Evolutionary conservation across 2,113 vertebrate species (phyloP).

Genomic region (Tyto alba): DNA sequence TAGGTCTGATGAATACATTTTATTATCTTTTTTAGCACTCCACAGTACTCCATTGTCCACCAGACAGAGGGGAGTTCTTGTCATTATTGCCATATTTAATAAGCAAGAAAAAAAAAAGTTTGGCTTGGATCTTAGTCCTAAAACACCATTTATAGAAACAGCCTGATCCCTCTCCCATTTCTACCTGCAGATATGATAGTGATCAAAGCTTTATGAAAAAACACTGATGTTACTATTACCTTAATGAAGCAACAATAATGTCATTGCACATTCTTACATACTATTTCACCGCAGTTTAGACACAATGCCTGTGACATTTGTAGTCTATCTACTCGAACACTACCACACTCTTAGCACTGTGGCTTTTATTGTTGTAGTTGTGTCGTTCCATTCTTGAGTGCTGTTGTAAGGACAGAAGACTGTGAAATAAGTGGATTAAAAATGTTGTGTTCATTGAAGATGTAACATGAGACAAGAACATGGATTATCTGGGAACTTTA

Average conservation of each 20-base stretch:
- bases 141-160: neutral
- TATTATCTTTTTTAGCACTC: neutral
- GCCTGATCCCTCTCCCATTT: neutral
- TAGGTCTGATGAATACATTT: neutral
- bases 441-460: neutral
- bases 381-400: rapidly evolving
- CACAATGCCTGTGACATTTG: neutral
- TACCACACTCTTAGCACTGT: neutral
- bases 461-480: neutral
- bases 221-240: neutral
- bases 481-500: neutral
- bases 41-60: neutral
- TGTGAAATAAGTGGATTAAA: neutral
- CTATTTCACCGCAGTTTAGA: neutral
- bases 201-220: neutral
- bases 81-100: neutral
- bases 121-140: neutral
- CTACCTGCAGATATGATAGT: neutral
- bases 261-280: neutral
- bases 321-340: neutral
- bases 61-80: neutral
- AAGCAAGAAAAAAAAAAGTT: neutral
- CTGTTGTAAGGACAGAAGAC: neutral
- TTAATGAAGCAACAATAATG: neutral
- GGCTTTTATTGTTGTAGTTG: neutral